Conservation (phyloP, 2,113 vertebrate genomes). For the Ancistrus triradiatus region DNA sequence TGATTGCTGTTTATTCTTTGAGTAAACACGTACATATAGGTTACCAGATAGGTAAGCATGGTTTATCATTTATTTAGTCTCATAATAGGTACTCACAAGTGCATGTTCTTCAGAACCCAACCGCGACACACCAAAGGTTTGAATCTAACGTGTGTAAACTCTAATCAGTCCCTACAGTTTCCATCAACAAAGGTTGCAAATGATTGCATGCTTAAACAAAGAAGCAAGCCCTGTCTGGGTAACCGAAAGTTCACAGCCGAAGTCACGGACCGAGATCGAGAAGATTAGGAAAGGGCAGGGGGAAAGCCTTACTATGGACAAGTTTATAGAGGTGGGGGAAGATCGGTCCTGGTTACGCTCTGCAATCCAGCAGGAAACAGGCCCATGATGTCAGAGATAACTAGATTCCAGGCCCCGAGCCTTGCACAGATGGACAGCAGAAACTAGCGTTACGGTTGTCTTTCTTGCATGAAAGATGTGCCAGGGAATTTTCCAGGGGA, state of each 20-base stretch:
- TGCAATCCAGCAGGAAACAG: constrained; percentile 24
- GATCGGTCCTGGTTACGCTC: constrained; percentile 16
- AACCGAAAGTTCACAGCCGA: constrained; percentile 32
- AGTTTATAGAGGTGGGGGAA: constrained; percentile 32
- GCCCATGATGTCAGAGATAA: constrained; percentile 40
- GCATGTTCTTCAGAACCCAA: too few species aligned
- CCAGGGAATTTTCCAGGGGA: constrained; percentile 35
- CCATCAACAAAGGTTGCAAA: constrained; percentile 15
- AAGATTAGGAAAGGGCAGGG: constrained; percentile 37
- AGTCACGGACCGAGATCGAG: constrained; percentile 14
- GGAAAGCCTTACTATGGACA: constrained; percentile 22
- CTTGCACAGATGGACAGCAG: constrained; percentile 17
- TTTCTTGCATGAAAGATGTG: constrained; percentile 39
- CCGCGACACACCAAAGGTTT: background rate
- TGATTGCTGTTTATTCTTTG: too few species aligned
- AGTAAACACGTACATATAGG: too few species aligned
- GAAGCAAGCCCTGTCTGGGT: background rate
- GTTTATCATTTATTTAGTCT: too few species aligned
- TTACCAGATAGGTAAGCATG: too few species aligned
- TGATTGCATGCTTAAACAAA: constrained; percentile 28
- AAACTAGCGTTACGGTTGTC: constrained; percentile 13
- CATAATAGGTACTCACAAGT: too few species aligned
- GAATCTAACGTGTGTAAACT: background rate
- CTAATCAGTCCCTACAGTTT: constrained; percentile 24
- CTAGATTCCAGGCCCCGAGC: constrained; percentile 23